Conservation (phyloP, 2,888 invertebrate species). For the Sinopyrophorus schimmeli region DNA sequence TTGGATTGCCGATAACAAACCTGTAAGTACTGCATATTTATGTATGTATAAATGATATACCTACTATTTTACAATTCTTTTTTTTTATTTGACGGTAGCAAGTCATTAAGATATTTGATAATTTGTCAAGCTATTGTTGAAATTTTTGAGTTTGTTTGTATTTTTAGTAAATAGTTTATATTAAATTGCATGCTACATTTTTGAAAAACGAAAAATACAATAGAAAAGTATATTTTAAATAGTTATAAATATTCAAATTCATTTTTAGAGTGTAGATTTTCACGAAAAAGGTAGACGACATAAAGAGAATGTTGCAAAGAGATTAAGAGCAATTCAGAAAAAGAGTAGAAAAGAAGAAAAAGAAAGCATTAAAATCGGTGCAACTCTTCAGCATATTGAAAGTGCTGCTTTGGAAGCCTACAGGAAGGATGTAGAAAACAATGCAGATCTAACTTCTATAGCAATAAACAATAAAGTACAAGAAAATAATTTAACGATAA, state of each 20-base stretch:
- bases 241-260: background rate
- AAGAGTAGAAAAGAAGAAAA: slow-evolving; percentile 80
- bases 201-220: no score
- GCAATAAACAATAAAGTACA: slow-evolving; percentile 51
- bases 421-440: slow-evolving; percentile 77
- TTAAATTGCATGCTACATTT: no score
- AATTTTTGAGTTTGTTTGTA: no score
- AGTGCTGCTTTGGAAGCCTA: slow-evolving; percentile 87
- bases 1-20: slow-evolving; percentile 97
- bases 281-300: slow-evolving; percentile 93
- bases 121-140: no score
- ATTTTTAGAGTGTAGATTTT: slow-evolving; percentile 83
- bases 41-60: no score
- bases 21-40: slow-evolving; percentile 72
- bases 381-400: slow-evolving; percentile 86
- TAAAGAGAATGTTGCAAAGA: slow-evolving; percentile 87
- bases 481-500: slow-evolving; percentile 46
- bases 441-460: slow-evolving; percentile 66
- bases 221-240: no score
- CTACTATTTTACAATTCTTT: no score
- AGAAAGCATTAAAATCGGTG: slow-evolving; percentile 75
- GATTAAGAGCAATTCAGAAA: slow-evolving; percentile 81
- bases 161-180: no score
- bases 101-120: no score
- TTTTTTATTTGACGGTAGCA: no score